Base-by-base conservation (phyloP, 2,797 vertebrate species). In the Toxotes lorentzi region DNA sequence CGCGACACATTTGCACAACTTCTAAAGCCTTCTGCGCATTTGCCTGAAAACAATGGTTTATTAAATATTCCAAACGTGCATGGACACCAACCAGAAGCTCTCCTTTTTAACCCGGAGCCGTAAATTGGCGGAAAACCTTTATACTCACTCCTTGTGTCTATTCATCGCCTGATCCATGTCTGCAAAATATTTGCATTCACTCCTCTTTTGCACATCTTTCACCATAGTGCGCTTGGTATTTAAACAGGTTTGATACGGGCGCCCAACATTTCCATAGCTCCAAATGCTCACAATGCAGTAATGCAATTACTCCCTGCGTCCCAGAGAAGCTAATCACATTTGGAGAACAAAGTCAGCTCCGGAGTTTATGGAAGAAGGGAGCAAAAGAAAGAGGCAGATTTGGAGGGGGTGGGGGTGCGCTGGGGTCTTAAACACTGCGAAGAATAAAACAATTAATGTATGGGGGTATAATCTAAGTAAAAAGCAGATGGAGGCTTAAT, bases 291-390 rank as follows among this genome's bases (percentile, higher is more conserved):
- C 93, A 94, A 91, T 92, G 87, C 87, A 66, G 88, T 95, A 96
- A 96, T 95, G 94, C 93, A 96, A 96, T 96, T 95, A 95, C 89
- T 89, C 91, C 81, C 87, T 67, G 89, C 90, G 90, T 90, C 91
- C 90, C 88, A 71, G 85, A 86, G 88, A 87, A 87, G 90, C 91
- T 96, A 95, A 96, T 96, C 95, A 94, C 95, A 95, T 96, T 95
- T 91, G 82, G 92, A 88, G 92, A 95, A 95, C 95, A 96, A 95
- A 95, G 92, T 93, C 91, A 87, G 92, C 88, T 81, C 84, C 68
- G 70, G 92, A 93, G 88, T 94, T 95, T 92, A 85, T 90, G 91
- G 84, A 92, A 93, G 90, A 91, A 86, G 78, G 77, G 84, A 82
- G 87, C 75, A 51, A 86, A 88, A 92, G 79, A 93, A 93, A 89